Base-by-base conservation (phyloP, 2,113 vertebrate species). In the Arvicanthis niloticus region DNA sequence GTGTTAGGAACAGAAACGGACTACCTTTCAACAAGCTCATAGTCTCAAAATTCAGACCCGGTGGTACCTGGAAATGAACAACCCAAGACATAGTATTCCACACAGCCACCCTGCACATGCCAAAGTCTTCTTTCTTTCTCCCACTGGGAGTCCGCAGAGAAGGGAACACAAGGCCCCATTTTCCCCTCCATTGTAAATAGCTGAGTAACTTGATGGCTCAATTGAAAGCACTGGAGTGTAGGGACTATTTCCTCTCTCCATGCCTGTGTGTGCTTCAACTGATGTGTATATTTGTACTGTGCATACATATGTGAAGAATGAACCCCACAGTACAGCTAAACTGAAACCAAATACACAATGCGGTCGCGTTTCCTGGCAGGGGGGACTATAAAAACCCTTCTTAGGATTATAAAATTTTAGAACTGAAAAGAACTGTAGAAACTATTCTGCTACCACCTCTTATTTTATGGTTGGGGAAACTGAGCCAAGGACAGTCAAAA, bases 201-300 rank as follows among this genome's bases (percentile, higher is more conserved):
- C 93, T 91, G 93, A 97, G 72, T 96, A 93, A 88, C 76, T 96
- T 97, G 96, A 97, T 96, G 97, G 96, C 96, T 98, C 97, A 97
- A 94, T 96, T 97, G 96, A 92, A 97, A 97, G 96, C 97, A 92
- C 76, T 95, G 96, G 97, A 65, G 85, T 97, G 76, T 97, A 58
- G 67, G 91, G 93, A 96, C 96, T 94, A 78, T 92, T 95, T 98
- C 94, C 95, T 96, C 97, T 97, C 96, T 97, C 97, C 92, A 1
- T 81, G 92, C 76, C 53, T 85, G 56, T 97, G 94, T 96, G 65
- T 88, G 84, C 65, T 65, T 88, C 67, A 4, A 9, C 37, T 67
- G 60, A 22, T 93, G 81, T 95, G 96, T 97, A 67, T 98, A 95
- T 98, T 97, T 97, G 96, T 89, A 96, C 94, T 81, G 67, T 0